Evolutionary conservation across 2,797 vertebrate genomes (phyloP), one percentile per base, ranked within the genome.

Genomic region (Lepus oiostolus): DNA sequence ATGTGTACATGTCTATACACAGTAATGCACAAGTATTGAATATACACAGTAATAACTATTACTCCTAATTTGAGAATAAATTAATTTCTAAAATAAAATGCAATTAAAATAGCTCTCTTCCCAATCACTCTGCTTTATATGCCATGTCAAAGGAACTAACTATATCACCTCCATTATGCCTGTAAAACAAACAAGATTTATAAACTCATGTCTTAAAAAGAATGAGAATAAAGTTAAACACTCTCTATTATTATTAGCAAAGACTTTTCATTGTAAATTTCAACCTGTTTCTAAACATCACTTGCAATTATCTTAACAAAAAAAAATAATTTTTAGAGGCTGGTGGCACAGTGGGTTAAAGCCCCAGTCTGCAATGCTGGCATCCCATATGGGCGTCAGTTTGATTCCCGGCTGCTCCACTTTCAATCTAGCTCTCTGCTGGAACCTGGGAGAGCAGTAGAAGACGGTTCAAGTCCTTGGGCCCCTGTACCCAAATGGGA

Each of bases 31-130:
- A 47, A 47, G 42, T 58, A 58, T 21, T 58, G 54, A 16, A 65
- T 88, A 87, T 4, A 76, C 30, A 79, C 72, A 92, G 26, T 2
- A 86, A 94, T 52, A n/a, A 80, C 62, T 75, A 88, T 38, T 71
- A 74, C 67, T 83, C 21, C 52, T 50, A 76, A 82, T 42, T 42
- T 92, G 62, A 89, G 50, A 95, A 86, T 42, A 16, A 94, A 92
- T 76, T 94, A 9, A 65, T 85, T 97, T 95, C 68, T 50, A 93
- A 87, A 96, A 88, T 62, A 28, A 90, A 71, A 26, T 50, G 86
- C 71, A 62, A 92, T 72, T 83, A 81, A 95, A 96, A 85, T 74
- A 87, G 7, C 16, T 84, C 26, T 81, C 21, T 81, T 24, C 28
- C 52, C 68, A 93, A 38, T 76, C 47, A 70, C 35, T 47, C 71